Evolutionary conservation across 2,797 vertebrate species (phyloP).

Genomic region (Alca torda): DNA sequence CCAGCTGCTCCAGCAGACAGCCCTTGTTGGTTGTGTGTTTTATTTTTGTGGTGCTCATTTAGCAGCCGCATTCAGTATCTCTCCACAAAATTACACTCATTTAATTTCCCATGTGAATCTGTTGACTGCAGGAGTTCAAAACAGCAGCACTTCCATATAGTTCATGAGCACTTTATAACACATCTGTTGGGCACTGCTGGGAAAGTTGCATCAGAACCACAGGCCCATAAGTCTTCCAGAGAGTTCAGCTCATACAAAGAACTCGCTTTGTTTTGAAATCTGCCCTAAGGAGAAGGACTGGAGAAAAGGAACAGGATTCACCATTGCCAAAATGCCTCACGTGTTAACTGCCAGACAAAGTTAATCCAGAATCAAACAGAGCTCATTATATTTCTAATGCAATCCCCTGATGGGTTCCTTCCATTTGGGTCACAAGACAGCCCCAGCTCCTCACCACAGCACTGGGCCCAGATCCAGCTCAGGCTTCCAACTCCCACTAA

Average conservation of each 20-base stretch:
- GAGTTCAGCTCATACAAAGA: neutral
- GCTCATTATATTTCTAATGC: neutral
- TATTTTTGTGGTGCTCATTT: constrained; percentile 27
- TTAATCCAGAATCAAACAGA: neutral
- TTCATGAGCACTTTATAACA: constrained; percentile 22
- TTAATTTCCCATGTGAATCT: constrained; percentile 59
- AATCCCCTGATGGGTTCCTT: neutral
- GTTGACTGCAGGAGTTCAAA: constrained; percentile 51
- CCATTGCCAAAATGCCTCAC: neutral
- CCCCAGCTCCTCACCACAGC: neutral
- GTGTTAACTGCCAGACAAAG: neutral
- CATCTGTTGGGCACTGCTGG: constrained; percentile 28
- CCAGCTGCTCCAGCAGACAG: neutral
- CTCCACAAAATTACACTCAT: constrained; percentile 28
- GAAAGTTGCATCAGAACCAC: neutral
- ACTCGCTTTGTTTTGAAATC: neutral
- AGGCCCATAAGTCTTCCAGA: neutral
- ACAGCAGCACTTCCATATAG: constrained; percentile 37
- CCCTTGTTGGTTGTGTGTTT: constrained; percentile 31
- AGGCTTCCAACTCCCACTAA: neutral
- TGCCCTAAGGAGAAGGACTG: neutral
- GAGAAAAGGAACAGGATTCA: neutral
- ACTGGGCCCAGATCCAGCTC: neutral
- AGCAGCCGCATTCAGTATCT: constrained; percentile 28
- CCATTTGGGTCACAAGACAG: neutral